phyloP scores from a whole-genome alignment of 2,797 vertebrate genomes.

The Pyrocephalus nanus region DNA sequence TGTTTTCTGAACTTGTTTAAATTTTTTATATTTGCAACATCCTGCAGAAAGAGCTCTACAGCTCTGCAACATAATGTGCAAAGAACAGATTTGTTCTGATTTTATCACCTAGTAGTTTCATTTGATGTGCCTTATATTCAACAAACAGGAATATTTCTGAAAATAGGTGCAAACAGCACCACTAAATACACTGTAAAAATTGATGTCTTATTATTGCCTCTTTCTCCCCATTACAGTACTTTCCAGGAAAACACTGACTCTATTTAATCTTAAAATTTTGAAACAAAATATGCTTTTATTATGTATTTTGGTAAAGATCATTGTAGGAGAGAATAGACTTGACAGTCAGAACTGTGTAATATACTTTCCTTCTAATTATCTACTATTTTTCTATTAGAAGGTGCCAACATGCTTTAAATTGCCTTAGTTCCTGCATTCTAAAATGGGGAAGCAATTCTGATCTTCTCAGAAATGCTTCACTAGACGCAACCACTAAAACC shows the following conservation, averaged over 20 bases:
- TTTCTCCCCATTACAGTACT: background rate
- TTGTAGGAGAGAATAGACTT: background rate
- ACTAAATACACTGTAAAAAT: background rate
- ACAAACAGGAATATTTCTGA: background rate
- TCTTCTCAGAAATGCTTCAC: background rate
- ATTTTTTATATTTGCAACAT: background rate
- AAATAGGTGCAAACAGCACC: background rate
- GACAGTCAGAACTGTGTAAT: background rate
- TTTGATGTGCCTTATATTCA: background rate
- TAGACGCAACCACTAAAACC: background rate
- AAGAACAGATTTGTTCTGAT: background rate
- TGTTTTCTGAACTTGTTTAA: background rate
- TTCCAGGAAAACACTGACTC: background rate
- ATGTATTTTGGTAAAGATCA: background rate
- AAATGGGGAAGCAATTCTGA: background rate
- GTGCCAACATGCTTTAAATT: background rate
- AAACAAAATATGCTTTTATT: background rate
- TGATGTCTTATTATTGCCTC: background rate
- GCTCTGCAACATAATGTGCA: background rate
- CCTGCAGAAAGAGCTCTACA: background rate
- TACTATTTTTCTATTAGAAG: background rate
- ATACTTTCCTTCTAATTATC: background rate
- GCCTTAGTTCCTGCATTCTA: background rate
- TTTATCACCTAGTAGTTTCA: background rate
- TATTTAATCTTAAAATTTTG: background rate